Evolutionary conservation across 2,888 invertebrate genomes (phyloP).

Genomic region (Ormyrus labotus): DNA sequence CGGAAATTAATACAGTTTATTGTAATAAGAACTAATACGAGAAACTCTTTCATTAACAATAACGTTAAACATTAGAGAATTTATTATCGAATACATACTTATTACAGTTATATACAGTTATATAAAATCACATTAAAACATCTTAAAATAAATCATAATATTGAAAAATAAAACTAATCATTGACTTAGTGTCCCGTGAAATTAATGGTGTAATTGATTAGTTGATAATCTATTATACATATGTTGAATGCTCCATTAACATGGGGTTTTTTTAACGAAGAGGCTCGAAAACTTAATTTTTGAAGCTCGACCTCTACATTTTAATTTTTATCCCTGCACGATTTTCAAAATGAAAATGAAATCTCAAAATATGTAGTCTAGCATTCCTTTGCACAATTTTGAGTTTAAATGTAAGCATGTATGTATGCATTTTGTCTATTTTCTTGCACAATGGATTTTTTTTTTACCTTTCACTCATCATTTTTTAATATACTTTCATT

Average conservation of each 20-base stretch:
- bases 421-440: neutral
- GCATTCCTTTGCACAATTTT: constrained; percentile 40
- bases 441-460: neutral
- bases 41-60: too few relatives aligned
- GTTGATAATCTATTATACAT: neutral
- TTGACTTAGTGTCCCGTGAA: neutral
- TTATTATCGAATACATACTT: too few relatives aligned
- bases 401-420: constrained; percentile 11
- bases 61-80: too few relatives aligned
- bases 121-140: neutral
- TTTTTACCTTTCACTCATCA: neutral
- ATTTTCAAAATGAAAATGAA: neutral
- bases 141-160: neutral
- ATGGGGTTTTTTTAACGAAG: neutral
- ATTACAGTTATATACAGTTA: neutral
- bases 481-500: neutral
- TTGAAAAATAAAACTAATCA: neutral
- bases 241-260: neutral
- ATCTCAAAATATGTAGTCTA: constrained; percentile 42
- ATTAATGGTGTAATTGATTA: neutral
- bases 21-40: neutral
- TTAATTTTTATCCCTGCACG: constrained; percentile 1
- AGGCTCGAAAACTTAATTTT: constrained; percentile 45
- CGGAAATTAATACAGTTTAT: neutral
- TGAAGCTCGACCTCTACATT: constrained; percentile 39